Evolutionary conservation across 2,888 invertebrate species (phyloP), one percentile per base, ranked within the genome.

Genomic region (Lamellibrachia columna): DNA sequence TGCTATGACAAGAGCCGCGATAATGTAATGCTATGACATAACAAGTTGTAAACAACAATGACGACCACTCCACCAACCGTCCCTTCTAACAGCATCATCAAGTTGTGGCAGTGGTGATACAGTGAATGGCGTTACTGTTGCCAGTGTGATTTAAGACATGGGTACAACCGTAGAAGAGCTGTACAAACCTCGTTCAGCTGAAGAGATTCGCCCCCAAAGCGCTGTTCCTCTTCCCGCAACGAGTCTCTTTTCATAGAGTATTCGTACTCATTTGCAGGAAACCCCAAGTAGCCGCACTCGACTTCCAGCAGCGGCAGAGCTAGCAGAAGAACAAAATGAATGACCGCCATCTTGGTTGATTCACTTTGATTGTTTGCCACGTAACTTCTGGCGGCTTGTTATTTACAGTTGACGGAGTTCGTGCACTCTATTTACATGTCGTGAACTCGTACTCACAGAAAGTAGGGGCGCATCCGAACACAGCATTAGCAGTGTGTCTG

Each of bases 211-310:
- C 91, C 91, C 90, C 92, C 92, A 90, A 93, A 93, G 52, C 90
- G 90, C 7, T 53, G 53, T 90, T 94, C 94, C 6, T 90, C 92
- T 40, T 92, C 90, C 53, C 90, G 91, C 75, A 93, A 91, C 52
- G 22, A 4, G 75, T 94, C 94, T 53, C 94, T 90, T n/a, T 92
- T 90, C 11, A 93, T 6, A 22, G 93, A 93, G 91, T 93, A 93
- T 53, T 93, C 93, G 75, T 92, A 93, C 53, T 94, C 93, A 53
- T 93, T 93, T 11, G 93, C 53, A 22, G 93, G 93, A 92, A 92
- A 92, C 4, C 60, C 40, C 3, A 75, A 22, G 75, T 75, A 15
- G 75, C 15, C 4, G 22, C 75, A 75, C 11, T 22, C 75, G 75
- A 75, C 22, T 75, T 75, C 15, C 22, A 75, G n/a, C 75, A 75